phyloP scores from a whole-genome alignment of 2,113 vertebrate species.

The Accipiter virgatus region DNA sequence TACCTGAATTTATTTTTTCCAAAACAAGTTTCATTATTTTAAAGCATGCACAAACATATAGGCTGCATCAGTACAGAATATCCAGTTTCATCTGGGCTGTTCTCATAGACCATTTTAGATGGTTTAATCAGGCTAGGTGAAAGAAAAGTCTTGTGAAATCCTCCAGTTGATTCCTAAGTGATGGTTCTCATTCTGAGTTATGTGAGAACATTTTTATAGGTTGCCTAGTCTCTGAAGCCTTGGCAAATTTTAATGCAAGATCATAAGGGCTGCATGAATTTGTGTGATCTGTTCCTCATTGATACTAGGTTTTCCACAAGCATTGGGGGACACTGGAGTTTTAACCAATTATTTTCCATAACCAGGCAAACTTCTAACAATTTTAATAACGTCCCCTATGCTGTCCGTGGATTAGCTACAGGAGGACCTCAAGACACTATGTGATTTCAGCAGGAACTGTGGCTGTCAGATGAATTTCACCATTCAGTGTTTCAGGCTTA shows the following conservation, averaged over 20 bases:
- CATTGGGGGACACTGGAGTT: neutral
- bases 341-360: neutral
- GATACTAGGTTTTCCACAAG: neutral
- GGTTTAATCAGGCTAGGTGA: neutral
- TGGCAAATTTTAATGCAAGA: neutral
- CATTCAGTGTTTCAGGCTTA: neutral
- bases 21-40: neutral
- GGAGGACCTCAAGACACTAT: neutral
- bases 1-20: neutral
- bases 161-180: neutral
- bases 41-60: neutral
- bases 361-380: neutral
- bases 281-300: neutral
- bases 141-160: neutral
- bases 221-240: neutral
- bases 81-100: neutral
- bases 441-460: neutral
- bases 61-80: neutral
- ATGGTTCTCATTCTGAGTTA: neutral
- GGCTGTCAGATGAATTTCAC: neutral
- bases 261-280: neutral
- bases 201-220: neutral
- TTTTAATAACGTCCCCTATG: neutral
- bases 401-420: neutral
- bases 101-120: neutral